A percentile compares a stretch with the other conserved stretches of the same genome.
phyloP scores from a whole-genome alignment of 2,888 invertebrate genomes.

The Ectropis crepuscularia region DNA sequence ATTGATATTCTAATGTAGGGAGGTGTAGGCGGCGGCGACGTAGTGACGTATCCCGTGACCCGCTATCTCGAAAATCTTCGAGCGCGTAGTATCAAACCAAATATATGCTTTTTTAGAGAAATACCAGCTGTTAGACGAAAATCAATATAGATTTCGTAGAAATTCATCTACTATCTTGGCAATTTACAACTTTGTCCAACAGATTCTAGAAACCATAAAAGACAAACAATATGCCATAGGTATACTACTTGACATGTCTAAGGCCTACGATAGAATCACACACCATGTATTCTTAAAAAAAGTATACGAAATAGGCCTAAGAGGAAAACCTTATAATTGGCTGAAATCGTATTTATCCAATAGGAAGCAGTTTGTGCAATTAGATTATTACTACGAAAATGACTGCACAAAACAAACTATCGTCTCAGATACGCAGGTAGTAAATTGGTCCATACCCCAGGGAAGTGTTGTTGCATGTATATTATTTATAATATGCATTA shows the following conservation, averaged over 20 bases:
- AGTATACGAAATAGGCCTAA: constrained; percentile 31
- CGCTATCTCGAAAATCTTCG: constrained; percentile 26
- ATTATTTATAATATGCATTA: too few species aligned
- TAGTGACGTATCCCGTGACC: too few species aligned
- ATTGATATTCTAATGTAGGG: too few species aligned
- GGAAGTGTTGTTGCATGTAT: too few species aligned
- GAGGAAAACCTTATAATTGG: constrained; percentile 32
- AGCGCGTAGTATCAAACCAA: constrained; percentile 16
- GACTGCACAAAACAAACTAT: too few species aligned
- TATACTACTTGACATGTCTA: constrained; percentile 40
- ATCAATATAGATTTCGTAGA: constrained; percentile 22
- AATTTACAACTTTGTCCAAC: constrained; percentile 26
- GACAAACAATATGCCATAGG: constrained; percentile 34
- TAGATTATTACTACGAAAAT: constrained; percentile 9
- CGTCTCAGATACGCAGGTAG: too few species aligned
- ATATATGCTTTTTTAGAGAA: constrained; percentile 17
- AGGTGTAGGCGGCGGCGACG: too few species aligned
- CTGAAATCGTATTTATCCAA: constrained; percentile 32
- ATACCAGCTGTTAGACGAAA: constrained; percentile 16
- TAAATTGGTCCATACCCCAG: too few species aligned
- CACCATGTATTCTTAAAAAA: constrained; percentile 32
- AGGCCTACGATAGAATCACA: constrained; percentile 40
- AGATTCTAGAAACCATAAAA: constrained; percentile 9
- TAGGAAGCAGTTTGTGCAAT: constrained; percentile 30
- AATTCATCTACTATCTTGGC: constrained; percentile 28